Percentiles rank a stretch among this genome's conserved stretches.
phyloP scores from a whole-genome alignment of 2,113 vertebrate species.

The Dascyllus trimaculatus region DNA sequence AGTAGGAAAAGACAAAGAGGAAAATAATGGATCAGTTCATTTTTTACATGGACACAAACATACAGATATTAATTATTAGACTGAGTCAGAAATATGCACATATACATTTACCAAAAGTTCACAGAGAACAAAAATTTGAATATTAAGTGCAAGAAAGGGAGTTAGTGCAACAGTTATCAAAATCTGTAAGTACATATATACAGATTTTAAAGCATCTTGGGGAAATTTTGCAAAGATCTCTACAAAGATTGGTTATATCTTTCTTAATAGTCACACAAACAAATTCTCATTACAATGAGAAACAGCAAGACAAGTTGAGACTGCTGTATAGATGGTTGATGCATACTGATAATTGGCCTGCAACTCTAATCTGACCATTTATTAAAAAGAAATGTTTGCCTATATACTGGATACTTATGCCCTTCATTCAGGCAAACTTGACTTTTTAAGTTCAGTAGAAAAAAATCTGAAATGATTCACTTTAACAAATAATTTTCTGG shows the following conservation, averaged over 20 bases:
- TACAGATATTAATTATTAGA: slow-evolving; percentile 20
- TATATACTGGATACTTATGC: not conserved
- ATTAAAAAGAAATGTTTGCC: not conserved
- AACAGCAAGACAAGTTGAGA: not conserved
- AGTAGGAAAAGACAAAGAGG: slow-evolving; percentile 21
- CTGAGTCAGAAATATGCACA: slow-evolving; percentile 20
- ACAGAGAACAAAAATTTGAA: slow-evolving; percentile 6
- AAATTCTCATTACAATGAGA: not conserved
- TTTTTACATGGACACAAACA: slow-evolving; percentile 21
- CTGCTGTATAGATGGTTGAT: not conserved
- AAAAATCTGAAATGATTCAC: slow-evolving; percentile 10
- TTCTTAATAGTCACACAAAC: too few relatives aligned
- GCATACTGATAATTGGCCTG: not conserved
- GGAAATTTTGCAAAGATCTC: not conserved
- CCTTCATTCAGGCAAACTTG: slow-evolving; percentile 2
- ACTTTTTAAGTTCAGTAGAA: not conserved
- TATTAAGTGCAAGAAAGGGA: not conserved
- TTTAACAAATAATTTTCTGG: not conserved
- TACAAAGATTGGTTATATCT: too few relatives aligned
- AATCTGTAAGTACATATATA: not conserved
- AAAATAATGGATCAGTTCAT: slow-evolving; percentile 42
- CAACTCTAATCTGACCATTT: not conserved
- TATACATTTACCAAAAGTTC: not conserved
- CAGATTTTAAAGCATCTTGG: not conserved
- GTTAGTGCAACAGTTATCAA: not conserved